Evolutionary conservation across 2,113 vertebrate species (phyloP), one percentile per base, ranked within the genome.

Genomic region (Tragelaphus imberbis): DNA sequence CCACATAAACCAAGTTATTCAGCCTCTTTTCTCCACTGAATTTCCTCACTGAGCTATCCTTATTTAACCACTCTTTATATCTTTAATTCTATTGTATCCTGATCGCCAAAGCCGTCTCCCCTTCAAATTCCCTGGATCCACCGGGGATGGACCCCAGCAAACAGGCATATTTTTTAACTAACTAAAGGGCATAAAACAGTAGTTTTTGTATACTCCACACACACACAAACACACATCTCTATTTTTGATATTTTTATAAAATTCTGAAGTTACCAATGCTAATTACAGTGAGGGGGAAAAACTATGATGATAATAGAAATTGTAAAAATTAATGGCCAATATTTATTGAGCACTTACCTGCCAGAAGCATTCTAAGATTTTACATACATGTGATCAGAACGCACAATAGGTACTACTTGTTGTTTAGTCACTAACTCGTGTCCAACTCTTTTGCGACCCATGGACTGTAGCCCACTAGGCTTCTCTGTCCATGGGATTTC

Each of bases 201-300:
- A 84, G 7, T 49, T 96, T 91, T 53, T 61, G 36, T 51, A 80
- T 79, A 86, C 61, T 77, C 79, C 16, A 61, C 2, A 81, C 7
- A 71, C 0, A 21, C 16, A 61, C 2, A 81, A 6, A 71, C 0
- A 21, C 2, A 4, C 1, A 23, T 23, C 84, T 71, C 10, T 53
- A 40, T 79, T 85, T 58, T 80, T 27, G 6, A 82, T 51, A 81
- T 36, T 51, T n/a, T 51, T 84, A 55, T 28, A 81, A 81, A 97
- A 92, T 65, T 77, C 11, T 59, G 13, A 91, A 91, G 51, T 91
- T 79, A 89, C 4, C 23, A 58, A 90, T 47, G 63, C 28, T 53
- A 65, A 27, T 40, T 11, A 77, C 1, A 53, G 6, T 36, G 19
- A 94, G 0, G 13, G 13, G 27, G 91, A 55, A 55, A 59, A 81